phyloP scores from a whole-genome alignment of 2,113 vertebrate species.

The Lipophrys pholis region DNA sequence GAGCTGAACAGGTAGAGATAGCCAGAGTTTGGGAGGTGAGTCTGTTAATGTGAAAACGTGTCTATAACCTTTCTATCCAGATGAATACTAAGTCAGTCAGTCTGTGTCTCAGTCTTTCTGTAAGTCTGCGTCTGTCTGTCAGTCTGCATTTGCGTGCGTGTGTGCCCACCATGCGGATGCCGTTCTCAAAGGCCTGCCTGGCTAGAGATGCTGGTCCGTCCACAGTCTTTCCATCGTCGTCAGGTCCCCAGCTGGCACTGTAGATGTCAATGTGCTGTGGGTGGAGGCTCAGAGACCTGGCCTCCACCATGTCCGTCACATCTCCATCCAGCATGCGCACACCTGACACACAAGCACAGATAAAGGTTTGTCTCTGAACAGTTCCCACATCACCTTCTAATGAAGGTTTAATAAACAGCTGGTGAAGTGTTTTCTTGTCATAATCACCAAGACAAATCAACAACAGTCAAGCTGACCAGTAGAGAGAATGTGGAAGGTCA shows the following conservation, averaged over 20 bases:
- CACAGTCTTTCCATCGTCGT: conserved; percentile 97
- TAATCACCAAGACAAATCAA: conserved; percentile 1
- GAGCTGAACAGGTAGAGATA: conserved; percentile 36
- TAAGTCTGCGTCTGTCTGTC: too few species aligned
- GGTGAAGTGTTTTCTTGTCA: not conserved
- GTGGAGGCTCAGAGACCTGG: conserved; percentile 94
- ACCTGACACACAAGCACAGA: conserved; percentile 79
- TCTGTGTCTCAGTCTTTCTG: too few species aligned
- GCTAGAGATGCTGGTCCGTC: conserved; percentile 96
- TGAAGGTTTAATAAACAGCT: not conserved
- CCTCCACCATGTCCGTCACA: conserved; percentile 99
- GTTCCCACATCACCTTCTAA: not conserved
- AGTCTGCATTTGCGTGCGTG: not conserved
- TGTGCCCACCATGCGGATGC: conserved; percentile 91
- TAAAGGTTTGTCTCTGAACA: not conserved
- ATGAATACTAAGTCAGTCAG: conserved; percentile 34
- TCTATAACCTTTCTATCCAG: conserved; percentile 6
- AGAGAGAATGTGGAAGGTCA: not conserved
- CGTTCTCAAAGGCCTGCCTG: conserved; percentile 96
- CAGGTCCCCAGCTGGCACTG: conserved; percentile 98
- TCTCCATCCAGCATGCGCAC: conserved; percentile 99
- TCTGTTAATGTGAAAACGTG: conserved; percentile 5
- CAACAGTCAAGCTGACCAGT: not conserved
- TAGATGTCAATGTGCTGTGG: conserved; percentile 98
- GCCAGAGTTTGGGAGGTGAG: conserved; percentile 6